Evolutionary conservation across 2,797 vertebrate genomes (phyloP).

Genomic region (Pseudotriccus pelzelni): DNA sequence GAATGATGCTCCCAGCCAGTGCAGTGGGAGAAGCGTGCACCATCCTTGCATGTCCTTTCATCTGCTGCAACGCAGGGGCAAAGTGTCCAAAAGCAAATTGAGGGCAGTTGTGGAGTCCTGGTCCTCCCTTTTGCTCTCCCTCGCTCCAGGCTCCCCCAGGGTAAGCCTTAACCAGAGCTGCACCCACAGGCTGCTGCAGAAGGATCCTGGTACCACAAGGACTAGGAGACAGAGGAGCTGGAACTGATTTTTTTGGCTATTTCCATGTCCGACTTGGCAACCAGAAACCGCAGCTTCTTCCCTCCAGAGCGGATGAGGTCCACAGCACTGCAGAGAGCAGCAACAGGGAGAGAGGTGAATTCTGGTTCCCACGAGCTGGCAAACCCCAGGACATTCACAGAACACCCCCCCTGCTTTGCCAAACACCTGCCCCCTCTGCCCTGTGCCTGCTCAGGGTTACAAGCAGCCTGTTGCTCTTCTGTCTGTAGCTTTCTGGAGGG

Average conservation of each 20-base stretch:
- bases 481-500: background rate
- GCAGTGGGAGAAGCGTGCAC: background rate
- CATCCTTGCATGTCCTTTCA: background rate
- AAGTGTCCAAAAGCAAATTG: background rate
- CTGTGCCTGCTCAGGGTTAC: background rate
- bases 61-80: background rate
- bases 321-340: constrained; percentile 82
- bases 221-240: constrained; percentile 84
- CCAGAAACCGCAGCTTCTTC: constrained; percentile 89
- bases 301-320: constrained; percentile 93
- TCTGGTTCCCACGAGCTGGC: background rate
- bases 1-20: background rate
- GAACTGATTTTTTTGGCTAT: constrained; percentile 91
- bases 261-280: constrained; percentile 91
- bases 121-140: background rate
- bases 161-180: background rate
- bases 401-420: background rate
- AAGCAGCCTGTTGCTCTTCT: background rate
- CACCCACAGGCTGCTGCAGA: background rate
- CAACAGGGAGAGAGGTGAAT: background rate
- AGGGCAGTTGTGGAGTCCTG: background rate
- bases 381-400: background rate
- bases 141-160: background rate
- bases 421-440: background rate
- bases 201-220: background rate